A percentile compares a stretch with the other conserved stretches of the same genome.
These are phyloP conservation scores for Dynastes hyllus DNA, from an alignment of 2,888 invertebrate species.

Conservation along the genomic window DNA sequence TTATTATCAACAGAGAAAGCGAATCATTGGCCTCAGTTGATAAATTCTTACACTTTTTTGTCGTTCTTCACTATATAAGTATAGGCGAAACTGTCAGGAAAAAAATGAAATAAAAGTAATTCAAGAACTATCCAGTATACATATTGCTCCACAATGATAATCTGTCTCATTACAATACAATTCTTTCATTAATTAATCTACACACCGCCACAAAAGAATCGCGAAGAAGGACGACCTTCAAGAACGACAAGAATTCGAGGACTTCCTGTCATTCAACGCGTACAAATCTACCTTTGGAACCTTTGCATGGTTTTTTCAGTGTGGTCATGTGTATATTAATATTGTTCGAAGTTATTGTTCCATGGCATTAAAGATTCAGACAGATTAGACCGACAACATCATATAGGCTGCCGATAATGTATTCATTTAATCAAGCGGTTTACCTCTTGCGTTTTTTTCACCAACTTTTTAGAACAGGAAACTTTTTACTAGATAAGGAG, in stretches of 20 bases:
- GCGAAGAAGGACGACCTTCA: not conserved
- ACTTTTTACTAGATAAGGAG: not conserved
- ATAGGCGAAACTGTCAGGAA: too few relatives aligned
- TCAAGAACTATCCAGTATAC: too few relatives aligned
- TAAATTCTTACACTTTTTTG: too few relatives aligned
- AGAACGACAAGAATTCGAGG: constrained; percentile 2
- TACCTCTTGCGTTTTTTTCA: not conserved
- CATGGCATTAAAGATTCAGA: constrained; percentile 8
- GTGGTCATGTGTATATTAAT: not conserved
- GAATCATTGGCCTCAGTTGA: too few relatives aligned
- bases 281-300: not conserved
- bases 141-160: too few relatives aligned
- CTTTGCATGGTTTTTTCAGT: not conserved
- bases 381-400: not conserved
- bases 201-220: not conserved
- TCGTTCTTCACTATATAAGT: too few relatives aligned
- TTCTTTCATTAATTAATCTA: not conserved
- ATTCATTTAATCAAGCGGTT: constrained; percentile 15
- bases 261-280: constrained; percentile 1
- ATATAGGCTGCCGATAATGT: not conserved
- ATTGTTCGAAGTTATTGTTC: constrained; percentile 32
- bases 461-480: not conserved
- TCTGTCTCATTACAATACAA: too few relatives aligned
- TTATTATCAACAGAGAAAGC: too few relatives aligned
- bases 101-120: not conserved